A percentile compares a stretch with the other conserved stretches of the same genome.
Conservation (phyloP, 2,113 vertebrate genomes). For the Centropus bengalensis region DNA sequence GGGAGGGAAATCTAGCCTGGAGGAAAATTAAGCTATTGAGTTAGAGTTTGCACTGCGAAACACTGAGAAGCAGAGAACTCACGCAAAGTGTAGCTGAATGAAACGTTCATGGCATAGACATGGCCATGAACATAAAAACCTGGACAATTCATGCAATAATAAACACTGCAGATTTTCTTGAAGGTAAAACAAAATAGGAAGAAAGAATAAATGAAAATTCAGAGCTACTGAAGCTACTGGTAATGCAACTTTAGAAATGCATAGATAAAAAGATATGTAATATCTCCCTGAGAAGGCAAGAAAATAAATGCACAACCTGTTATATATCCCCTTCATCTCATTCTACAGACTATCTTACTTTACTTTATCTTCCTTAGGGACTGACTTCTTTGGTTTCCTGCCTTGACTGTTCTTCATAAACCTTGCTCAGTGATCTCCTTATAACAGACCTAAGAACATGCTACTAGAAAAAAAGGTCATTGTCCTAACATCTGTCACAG, state of each 20-base stretch:
- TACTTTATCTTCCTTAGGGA: neutral
- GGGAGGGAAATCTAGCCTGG: neutral
- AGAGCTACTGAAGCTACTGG: neutral
- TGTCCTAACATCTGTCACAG: neutral
- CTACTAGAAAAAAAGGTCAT: neutral
- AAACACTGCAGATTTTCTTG: neutral
- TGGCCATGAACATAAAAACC: neutral
- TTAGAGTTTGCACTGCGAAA: neutral
- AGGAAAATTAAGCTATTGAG: slow-evolving; percentile 3
- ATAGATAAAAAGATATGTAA: neutral
- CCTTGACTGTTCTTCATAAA: neutral
- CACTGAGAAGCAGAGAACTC: neutral
- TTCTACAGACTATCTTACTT: neutral
- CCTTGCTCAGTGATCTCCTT: neutral
- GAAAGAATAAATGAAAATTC: neutral
- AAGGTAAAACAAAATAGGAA: neutral
- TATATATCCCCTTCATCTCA: neutral
- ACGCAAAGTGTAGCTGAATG: neutral
- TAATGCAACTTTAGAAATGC: neutral
- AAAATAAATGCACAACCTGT: neutral
- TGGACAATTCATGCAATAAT: neutral
- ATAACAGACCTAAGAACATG: neutral
- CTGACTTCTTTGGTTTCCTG: neutral
- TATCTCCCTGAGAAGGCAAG: neutral
- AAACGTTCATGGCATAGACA: neutral